Conservation (phyloP, 1,140 invertebrate species). For the Plectrocnemia conspersa region DNA sequence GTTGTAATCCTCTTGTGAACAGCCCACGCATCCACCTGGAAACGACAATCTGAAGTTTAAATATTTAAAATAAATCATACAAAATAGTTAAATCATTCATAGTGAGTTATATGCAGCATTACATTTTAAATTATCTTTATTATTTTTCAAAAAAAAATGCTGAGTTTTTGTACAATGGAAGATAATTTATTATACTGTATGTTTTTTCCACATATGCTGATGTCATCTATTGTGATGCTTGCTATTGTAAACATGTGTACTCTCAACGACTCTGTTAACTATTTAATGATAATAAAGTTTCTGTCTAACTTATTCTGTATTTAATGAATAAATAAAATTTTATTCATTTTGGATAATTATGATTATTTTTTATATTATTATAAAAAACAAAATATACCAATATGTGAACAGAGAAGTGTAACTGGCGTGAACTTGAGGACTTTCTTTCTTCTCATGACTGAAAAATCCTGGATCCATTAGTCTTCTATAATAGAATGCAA, state of each 20-base stretch:
- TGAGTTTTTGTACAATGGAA: no score
- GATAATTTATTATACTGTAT: no score
- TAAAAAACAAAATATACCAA: no score
- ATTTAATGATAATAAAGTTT: background rate
- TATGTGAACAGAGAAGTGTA: constrained; percentile 26
- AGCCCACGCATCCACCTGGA: constrained; percentile 31
- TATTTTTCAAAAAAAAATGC: no score
- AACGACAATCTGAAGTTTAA: background rate
- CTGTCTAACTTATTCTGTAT: background rate
- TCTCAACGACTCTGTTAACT: background rate
- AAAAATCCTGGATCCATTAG: constrained; percentile 33
- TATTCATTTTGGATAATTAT: background rate
- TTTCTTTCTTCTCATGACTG: constrained; percentile 25
- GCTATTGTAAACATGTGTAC: background rate
- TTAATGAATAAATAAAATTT: background rate
- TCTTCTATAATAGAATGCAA: no score
- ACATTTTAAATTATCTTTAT: background rate
- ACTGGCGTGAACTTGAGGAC: constrained; percentile 16
- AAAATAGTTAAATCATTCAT: background rate
- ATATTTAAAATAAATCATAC: background rate
- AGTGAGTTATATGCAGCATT: background rate
- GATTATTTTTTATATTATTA: no score
- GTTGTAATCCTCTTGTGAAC: constrained; percentile 20
- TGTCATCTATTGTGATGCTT: no score
- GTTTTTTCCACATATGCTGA: no score